Conservation (phyloP, 2,888 invertebrate genomes). For the Eutolmus rufibarbis region DNA sequence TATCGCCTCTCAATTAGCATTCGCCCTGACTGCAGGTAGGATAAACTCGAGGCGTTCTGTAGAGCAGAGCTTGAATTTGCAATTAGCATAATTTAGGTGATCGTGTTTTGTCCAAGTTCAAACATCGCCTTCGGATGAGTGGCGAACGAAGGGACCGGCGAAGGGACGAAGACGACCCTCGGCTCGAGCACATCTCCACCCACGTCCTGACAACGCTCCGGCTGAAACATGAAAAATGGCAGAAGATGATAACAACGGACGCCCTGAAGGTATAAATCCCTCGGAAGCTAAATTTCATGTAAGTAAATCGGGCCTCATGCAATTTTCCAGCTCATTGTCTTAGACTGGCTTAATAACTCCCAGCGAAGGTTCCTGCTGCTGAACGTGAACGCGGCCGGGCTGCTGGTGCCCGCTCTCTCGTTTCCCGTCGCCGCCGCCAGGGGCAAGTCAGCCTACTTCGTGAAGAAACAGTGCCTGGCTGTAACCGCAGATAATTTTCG, state of each 20-base stretch:
- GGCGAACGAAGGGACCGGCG: not conserved
- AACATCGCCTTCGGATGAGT: conserved; percentile 6
- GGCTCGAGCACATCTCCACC: conserved; percentile 80
- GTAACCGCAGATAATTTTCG: conserved; percentile 61
- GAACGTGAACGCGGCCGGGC: conserved; percentile 61
- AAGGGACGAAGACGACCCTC: conserved; percentile 66
- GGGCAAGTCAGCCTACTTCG: conserved; percentile 66
- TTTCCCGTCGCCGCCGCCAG: conserved; percentile 57
- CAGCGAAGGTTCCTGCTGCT: conserved; percentile 60
- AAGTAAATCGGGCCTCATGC: conserved; percentile 28
- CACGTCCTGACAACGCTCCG: conserved; percentile 77
- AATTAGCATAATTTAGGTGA: not conserved
- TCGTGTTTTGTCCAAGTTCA: not conserved
- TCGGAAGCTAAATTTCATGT: conserved; percentile 3
- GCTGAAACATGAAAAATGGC: conserved; percentile 87
- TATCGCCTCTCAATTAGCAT: not conserved
- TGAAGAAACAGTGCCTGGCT: conserved; percentile 61
- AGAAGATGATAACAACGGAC: conserved; percentile 77
- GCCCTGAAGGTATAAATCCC: conserved; percentile 70
- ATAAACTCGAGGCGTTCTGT: not conserved
- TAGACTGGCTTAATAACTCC: conserved; percentile 61
- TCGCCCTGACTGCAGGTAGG: not conserved
- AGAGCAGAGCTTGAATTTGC: not conserved
- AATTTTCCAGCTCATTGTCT: conserved; percentile 59
- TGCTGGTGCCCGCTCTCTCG: conserved; percentile 63